Conservation (phyloP, 2,797 vertebrate genomes). For the Dryobates pubescens region DNA sequence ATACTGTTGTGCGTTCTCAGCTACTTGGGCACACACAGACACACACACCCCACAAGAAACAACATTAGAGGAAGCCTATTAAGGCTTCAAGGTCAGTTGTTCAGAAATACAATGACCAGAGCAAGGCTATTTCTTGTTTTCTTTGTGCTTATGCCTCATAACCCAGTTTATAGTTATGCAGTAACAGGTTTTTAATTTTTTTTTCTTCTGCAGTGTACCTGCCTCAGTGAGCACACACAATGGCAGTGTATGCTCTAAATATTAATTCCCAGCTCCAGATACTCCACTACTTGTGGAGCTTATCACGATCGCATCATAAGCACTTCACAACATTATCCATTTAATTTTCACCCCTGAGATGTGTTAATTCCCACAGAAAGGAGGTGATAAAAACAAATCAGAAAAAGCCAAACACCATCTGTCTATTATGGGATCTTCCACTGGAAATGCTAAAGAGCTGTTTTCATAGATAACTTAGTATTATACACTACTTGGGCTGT, state of each 20-base stretch:
- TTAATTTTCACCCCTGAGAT: background rate
- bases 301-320: background rate
- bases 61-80: conserved; percentile 17
- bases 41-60: conserved; percentile 31
- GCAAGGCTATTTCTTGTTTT: conserved; percentile 20
- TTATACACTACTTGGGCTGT: background rate
- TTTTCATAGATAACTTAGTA: background rate
- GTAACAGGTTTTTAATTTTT: background rate
- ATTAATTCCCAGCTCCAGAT: background rate
- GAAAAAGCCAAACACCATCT: background rate
- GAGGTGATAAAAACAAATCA: background rate
- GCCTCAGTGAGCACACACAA: background rate
- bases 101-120: conserved; percentile 6
- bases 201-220: background rate
- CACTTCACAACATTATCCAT: background rate
- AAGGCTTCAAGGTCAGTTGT: conserved; percentile 6
- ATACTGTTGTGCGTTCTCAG: background rate
- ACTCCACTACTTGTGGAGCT: background rate
- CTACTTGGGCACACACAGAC: background rate
- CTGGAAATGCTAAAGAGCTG: background rate
- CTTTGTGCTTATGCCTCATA: conserved; percentile 28
- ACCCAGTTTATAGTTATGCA: conserved; percentile 30
- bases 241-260: background rate
- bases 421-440: background rate
- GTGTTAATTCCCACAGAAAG: background rate